Evolutionary conservation across 2,888 invertebrate species (phyloP), one percentile per base, ranked within the genome.

Genomic region (Nomada hirtipes): DNA sequence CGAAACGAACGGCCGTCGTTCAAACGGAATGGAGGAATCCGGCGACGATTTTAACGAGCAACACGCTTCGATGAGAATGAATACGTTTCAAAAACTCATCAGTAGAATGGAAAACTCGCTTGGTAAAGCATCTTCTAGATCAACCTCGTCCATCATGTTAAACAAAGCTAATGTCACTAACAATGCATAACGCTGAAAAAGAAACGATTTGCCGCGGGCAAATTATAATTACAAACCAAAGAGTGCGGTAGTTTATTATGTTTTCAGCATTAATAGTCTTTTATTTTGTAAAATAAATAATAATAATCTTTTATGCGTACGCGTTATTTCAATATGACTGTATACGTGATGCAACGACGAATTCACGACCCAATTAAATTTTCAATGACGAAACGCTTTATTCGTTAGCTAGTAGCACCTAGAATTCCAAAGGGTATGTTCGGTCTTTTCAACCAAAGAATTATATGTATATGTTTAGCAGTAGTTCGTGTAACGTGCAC

Each of bases 41-140:
- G 11, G 26, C n/a, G 86, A 88, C 9, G 76, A 79, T 20, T 3
- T 71, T 0, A 79, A 72, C 11, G 89, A 90, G 4, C 84, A 83
- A 2, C 86, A 86, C 9, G 47, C 76, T 10, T 57, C 69, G 0
- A 76, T 71, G 10, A 87, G 89, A 74, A 87, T 90, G 50, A 93
- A 91, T 26, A 91, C 90, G 7, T 88, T 93, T 20, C 90, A 93
- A 71, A 92, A 91, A 65, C 81, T 93, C 13, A 91, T 92, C 26
- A 92, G 86, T 71, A 92, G 91, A 81, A 86, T 93, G 86, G 92
- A 93, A 74, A 92, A 84, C 36, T 91, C 91, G 2, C 76, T 93
- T 4, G 90, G 90, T 10, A 87, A 84, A 74, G 63, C 83, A n/a
- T 77, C 88, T 10, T 60, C 72, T 18, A 81, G 73, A 52, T 55